These are phyloP conservation scores for Carcharodon carcharias DNA, from an alignment of 2,797 vertebrate genomes.

Conservation along the genomic window DNA sequence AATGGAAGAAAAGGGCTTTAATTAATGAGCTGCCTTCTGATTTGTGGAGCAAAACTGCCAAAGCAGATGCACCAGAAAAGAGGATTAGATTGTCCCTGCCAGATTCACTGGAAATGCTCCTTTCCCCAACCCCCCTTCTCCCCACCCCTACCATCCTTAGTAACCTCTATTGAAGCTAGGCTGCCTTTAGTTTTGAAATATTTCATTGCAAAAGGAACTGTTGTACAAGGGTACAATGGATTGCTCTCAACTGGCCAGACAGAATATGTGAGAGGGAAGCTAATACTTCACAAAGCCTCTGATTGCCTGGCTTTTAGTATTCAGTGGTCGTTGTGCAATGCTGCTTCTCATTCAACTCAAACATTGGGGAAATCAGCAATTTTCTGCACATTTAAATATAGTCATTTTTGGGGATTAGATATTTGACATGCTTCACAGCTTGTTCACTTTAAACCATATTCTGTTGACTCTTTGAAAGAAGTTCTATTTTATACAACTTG, in stretches of 20 bases:
- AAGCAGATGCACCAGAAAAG: slow-evolving; percentile 78
- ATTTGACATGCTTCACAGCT: neutral
- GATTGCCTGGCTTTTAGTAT: slow-evolving; percentile 48
- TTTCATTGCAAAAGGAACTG: slow-evolving; percentile 67
- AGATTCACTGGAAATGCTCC: slow-evolving; percentile 66
- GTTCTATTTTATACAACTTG: neutral
- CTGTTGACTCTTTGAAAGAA: neutral
- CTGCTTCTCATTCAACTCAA: slow-evolving; percentile 13
- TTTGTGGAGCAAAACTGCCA: slow-evolving; percentile 71
- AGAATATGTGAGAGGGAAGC: slow-evolving; percentile 74
- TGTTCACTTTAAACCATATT: neutral
- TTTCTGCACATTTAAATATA: neutral
- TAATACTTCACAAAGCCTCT: slow-evolving; percentile 64
- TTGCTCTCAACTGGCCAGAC: slow-evolving; percentile 65
- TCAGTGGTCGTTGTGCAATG: neutral
- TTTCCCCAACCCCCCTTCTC: slow-evolving; percentile 45
- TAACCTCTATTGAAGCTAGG: slow-evolving; percentile 69
- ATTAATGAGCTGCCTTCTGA: slow-evolving; percentile 79
- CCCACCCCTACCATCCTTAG: slow-evolving; percentile 48
- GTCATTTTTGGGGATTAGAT: neutral
- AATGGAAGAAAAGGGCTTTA: slow-evolving; percentile 70
- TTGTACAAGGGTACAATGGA: slow-evolving; percentile 72
- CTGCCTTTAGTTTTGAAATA: slow-evolving; percentile 72
- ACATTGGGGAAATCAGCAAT: slow-evolving; percentile 14
- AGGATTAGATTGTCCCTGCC: slow-evolving; percentile 80